These are phyloP conservation scores for Podotricha telesiphe DNA, from an alignment of 2,888 invertebrate genomes.

Conservation along the genomic window DNA sequence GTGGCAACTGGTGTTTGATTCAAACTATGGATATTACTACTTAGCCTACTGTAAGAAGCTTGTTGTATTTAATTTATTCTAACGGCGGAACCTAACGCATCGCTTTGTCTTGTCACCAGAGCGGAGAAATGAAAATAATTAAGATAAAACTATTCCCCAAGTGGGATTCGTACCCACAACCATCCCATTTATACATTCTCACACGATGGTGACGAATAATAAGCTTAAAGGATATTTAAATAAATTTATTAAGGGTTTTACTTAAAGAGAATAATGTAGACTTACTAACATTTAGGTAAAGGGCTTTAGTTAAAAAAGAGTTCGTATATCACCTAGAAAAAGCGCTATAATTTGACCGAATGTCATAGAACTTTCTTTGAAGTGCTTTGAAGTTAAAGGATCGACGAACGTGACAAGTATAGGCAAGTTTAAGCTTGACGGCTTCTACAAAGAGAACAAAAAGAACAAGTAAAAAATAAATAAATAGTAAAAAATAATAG, in stretches of 20 bases:
- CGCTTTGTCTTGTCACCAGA: too few relatives aligned
- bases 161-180: too few relatives aligned
- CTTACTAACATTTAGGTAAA: background rate
- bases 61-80: too few relatives aligned
- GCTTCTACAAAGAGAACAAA: background rate
- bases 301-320: background rate
- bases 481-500: background rate
- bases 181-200: too few relatives aligned
- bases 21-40: too few relatives aligned
- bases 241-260: background rate
- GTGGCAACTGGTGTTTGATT: too few relatives aligned
- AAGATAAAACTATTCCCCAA: too few relatives aligned
- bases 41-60: too few relatives aligned
- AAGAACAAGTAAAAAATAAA: background rate
- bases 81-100: too few relatives aligned
- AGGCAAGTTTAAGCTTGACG: background rate
- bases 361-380: background rate
- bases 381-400: background rate
- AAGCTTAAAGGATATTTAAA: background rate
- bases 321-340: background rate
- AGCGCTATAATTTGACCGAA: background rate
- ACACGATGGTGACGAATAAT: too few relatives aligned
- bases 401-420: slow-evolving; percentile 8
- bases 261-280: background rate
- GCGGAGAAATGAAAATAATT: too few relatives aligned